Base-by-base conservation (phyloP, 2,888 invertebrate genomes). In the Andrena bucephala region DNA sequence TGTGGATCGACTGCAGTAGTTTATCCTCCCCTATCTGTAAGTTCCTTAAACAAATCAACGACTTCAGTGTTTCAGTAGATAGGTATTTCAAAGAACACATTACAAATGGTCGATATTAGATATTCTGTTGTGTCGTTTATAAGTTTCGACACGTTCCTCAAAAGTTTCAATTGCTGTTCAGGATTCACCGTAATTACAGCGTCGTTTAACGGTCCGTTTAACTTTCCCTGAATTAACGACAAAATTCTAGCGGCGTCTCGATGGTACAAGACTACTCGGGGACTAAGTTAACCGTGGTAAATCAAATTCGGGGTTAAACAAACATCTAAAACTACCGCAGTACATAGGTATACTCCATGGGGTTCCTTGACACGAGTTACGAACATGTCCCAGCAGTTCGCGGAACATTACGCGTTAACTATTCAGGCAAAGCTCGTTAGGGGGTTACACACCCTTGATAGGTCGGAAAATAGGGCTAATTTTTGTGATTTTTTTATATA, bases 301-400 rank as follows among this genome's bases (percentile, higher is more conserved):
- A 69, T 76, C 68, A 52, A 69, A 69, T 69, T 69, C 31, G 2
- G 29, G 4, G 24, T n/a, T 31, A 76, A 52, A 76, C 75, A 76
- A 54, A 76, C 52, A 52, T 54, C 60, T 59, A 60, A 60, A 69
- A 31, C 42, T 33, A 1, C 20, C 2, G n/a, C 62, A 54, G 31
- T 5, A n/a, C 33, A n/a, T 16, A 42, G 13, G 42, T 42, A 71
- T 33, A 6, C 62, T n/a, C 16, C 33, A 8, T 48, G 10, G 20
- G 42, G 2, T 52, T 52, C 33, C 54, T 69, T 76, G 33, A 16
- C 42, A 16, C 27, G 10, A 57, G n/a, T 10, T 20, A 13, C 8
- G 42, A 27, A 27, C 20, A 3, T 31, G 52, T 62, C 16, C 27
- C 36, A 7, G 13, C 59, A 68, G 33, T 24, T 24, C 20, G 24